Evolutionary conservation across 2,888 invertebrate genomes (phyloP).

Genomic region (Dendrolimus pini): DNA sequence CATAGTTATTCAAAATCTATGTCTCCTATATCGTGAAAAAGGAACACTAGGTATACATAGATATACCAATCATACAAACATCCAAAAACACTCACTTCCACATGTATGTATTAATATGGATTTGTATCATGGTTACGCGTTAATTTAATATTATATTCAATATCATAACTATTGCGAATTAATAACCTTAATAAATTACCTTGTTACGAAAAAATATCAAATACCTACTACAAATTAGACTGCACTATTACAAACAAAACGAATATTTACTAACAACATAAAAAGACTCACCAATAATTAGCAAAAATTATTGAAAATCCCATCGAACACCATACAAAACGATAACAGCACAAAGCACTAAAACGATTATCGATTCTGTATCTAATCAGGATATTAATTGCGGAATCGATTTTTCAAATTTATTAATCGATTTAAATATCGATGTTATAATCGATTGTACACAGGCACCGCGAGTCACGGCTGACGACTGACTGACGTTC

Average conservation of each 20-base stretch:
- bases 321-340: background rate
- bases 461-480: background rate
- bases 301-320: background rate
- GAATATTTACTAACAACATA: background rate
- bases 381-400: background rate
- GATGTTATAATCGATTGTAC: background rate
- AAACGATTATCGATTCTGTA: background rate
- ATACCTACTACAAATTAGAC: too few relatives aligned
- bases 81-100: too few relatives aligned
- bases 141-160: too few relatives aligned
- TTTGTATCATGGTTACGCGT: too few relatives aligned
- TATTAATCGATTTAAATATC: background rate
- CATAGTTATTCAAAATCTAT: too few relatives aligned
- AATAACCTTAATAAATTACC: too few relatives aligned
- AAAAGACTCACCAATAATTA: background rate
- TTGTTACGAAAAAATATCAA: too few relatives aligned
- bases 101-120: too few relatives aligned
- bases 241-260: background rate
- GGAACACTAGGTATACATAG: too few relatives aligned
- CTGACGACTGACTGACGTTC: background rate
- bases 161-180: too few relatives aligned
- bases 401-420: background rate
- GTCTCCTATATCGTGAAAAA: too few relatives aligned
- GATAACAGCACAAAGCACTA: background rate
- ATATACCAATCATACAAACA: too few relatives aligned